A percentile compares a stretch with the other conserved stretches of the same genome.
Evolutionary conservation across 2,797 vertebrate genomes (phyloP).

Genomic region (Epinephelus coioides): DNA sequence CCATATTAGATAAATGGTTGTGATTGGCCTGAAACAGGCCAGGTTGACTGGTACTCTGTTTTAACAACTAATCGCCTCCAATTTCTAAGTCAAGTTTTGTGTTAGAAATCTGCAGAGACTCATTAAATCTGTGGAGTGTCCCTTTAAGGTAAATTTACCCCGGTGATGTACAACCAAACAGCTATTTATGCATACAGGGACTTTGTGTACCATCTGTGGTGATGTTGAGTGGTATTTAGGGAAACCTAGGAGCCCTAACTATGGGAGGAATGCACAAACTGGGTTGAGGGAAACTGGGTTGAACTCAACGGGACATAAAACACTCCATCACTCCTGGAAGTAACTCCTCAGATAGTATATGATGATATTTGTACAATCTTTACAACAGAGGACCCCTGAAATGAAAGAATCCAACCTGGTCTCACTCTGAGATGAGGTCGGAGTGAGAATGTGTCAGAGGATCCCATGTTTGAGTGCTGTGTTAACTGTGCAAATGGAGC

Average conservation of each 20-base stretch:
- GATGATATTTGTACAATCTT: neutral
- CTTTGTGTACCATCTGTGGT: constrained; percentile 17
- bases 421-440: too few species aligned
- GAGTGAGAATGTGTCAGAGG: too few species aligned
- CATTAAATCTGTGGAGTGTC: constrained; percentile 10
- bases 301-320: constrained; percentile 36
- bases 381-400: neutral
- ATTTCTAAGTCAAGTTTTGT: too few species aligned
- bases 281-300: constrained; percentile 47
- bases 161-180: constrained; percentile 9
- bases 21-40: too few species aligned
- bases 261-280: constrained; percentile 34
- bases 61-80: too few species aligned
- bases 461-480: neutral
- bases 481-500: constrained; percentile 21
- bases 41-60: too few species aligned
- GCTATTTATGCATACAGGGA: constrained; percentile 44
- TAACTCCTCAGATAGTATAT: neutral
- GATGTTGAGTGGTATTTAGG: constrained; percentile 31
- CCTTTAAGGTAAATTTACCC: constrained; percentile 28
- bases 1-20: too few species aligned
- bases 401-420: neutral
- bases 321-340: constrained; percentile 10
- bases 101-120: neutral
- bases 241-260: constrained; percentile 24